Percentiles rank a stretch among this genome's conserved stretches.
Conservation (phyloP, 2,888 invertebrate species). For the Euphydryas editha region DNA sequence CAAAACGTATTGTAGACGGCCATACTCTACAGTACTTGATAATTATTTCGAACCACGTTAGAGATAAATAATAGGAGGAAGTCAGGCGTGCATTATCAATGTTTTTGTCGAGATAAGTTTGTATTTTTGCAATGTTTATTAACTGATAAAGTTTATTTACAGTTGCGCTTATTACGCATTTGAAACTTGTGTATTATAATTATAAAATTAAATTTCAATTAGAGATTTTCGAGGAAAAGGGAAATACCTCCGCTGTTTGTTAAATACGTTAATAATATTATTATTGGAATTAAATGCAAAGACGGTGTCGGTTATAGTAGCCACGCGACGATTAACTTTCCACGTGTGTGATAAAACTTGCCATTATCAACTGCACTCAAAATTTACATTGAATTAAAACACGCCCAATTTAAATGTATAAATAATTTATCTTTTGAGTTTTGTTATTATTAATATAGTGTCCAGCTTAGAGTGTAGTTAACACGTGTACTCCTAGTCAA, state of each 20-base stretch:
- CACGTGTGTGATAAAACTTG: constrained; percentile 64
- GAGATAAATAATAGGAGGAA: constrained; percentile 43
- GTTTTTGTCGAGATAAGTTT: constrained; percentile 22
- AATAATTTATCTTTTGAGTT: background rate
- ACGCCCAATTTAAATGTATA: background rate
- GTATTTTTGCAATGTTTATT: constrained; percentile 30
- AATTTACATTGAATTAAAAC: background rate
- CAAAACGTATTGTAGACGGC: constrained; percentile 51
- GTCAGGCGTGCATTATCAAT: constrained; percentile 32
- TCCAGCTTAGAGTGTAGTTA: constrained; percentile 11
- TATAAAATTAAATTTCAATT: constrained; percentile 4
- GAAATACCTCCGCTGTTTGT: constrained; percentile 9
- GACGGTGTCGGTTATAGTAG: constrained; percentile 29
- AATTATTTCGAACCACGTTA: constrained; percentile 23
- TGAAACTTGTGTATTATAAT: background rate
- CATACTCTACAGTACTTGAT: constrained; percentile 19
- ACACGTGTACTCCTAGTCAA: constrained; percentile 29
- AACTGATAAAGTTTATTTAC: constrained; percentile 21
- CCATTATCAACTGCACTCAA: background rate
- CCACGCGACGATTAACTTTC: constrained; percentile 59
- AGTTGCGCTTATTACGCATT: background rate
- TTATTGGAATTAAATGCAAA: constrained; percentile 29
- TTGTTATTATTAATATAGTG: constrained; percentile 2
- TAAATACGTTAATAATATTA: constrained; percentile 18
- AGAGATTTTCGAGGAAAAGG: constrained; percentile 13